Evolutionary conservation across 2,797 vertebrate species (phyloP).

Genomic region (Notamacropus eugenii): DNA sequence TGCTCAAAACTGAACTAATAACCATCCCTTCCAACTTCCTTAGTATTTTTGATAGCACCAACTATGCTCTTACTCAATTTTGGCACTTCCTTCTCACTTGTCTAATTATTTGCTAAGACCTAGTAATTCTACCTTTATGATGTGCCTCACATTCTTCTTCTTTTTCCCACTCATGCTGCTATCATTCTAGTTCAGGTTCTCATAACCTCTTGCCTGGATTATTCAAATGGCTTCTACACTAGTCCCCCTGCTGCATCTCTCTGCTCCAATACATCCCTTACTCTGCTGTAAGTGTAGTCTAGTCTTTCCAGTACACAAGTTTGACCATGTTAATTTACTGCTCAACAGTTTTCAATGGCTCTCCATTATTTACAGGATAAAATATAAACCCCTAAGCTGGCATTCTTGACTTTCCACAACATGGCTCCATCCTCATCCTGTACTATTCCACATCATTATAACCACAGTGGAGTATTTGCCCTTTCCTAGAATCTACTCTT

Average conservation of each 20-base stretch:
- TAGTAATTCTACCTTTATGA: not conserved
- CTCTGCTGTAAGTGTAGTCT: not conserved
- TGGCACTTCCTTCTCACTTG: not conserved
- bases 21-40: not conserved
- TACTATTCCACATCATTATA: not conserved
- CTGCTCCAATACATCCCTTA: not conserved
- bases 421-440: not conserved
- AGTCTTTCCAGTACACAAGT: not conserved
- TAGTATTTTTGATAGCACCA: not conserved
- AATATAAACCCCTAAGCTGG: not conserved
- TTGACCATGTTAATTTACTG: not conserved
- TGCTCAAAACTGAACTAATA: not conserved
- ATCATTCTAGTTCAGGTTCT: not conserved
- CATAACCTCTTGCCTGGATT: not conserved
- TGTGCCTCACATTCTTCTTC: not conserved
- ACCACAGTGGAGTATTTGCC: not conserved
- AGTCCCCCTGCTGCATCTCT: not conserved
- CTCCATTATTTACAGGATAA: not conserved
- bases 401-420: not conserved
- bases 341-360: not conserved
- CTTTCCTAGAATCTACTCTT: not conserved
- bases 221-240: not conserved
- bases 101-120: not conserved
- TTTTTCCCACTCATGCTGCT: not conserved
- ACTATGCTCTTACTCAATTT: not conserved